Base-by-base conservation (phyloP, 1,140 invertebrate genomes). In the Octopus sinensis region DNA sequence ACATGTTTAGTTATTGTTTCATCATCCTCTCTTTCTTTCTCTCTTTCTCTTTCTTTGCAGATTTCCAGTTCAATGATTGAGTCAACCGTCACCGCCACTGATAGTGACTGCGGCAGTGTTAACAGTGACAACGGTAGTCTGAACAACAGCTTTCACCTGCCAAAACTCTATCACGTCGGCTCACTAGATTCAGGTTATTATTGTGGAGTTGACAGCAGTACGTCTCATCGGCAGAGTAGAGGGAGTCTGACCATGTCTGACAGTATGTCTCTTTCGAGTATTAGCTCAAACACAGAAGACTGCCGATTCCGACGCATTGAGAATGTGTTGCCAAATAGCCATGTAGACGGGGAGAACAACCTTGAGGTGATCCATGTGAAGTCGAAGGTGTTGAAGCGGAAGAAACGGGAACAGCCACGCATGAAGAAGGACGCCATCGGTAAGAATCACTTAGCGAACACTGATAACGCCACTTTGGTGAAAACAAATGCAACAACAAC, bases 51-150 rank as follows among this genome's bases (percentile, higher is more conserved):
- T 80, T n/a, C 17, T 30, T 81, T 79, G 6, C 80, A 81, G 80
- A 81, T 68, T 4, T 52, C 76, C 54, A 77, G 71, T 13, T 82
- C 82, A 13, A 81, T 80, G 6, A 75, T 80, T 52, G 82, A 83
- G 13, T 84, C 83, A 17, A 68, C 62, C 10, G 76, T 76, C 17
- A 68, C 52, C n/a, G 17, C 81, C 52, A 81, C 81, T 9, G 84
- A 85, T 81, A 84, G 83, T 79, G 84, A 85, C 82, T 79, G 81
- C 0, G 78, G 76, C 75, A 85, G 84, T 54, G 6, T 82, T 5
- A 82, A 54, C 76, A 84, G 83, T 73, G 68, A 73, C 68, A 73
- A 23, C 3, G 17, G 17, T 6, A 73, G 68, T 13, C 5, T 13
- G 17, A 13, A 73, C 1, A 73, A 23, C 68, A 23, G 30, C 30